Base-by-base conservation (phyloP, 2,113 vertebrate genomes). In the Megaceryle maxima region DNA sequence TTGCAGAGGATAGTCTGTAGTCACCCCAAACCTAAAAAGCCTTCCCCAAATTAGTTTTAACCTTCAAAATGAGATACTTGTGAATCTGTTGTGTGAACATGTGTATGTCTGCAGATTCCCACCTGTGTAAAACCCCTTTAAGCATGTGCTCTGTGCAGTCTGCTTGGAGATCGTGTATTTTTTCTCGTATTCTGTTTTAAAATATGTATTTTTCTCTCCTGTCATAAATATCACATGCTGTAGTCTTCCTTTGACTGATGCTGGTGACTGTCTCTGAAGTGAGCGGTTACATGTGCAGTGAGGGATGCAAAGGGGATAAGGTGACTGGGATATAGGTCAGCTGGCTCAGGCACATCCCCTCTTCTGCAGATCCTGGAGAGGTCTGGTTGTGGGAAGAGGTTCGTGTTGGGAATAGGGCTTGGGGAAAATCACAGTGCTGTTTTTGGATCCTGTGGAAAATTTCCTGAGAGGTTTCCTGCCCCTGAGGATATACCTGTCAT, bases 241-340 rank as follows among this genome's bases (percentile, higher is more conserved):
- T 37, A 7, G 44, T 41, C 25, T 44, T 35, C 25, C 31, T 43
- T 15, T 6, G 44, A 43, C 18, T 2, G 35, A n/a, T 21, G 37
- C 16, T 10, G 6, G 48, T 7, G 50, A 16, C 33, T 25, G 20
- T 18, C 26, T 31, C 21, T 6, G 25, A 80, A 64, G 68, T 1
- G 5, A 70, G 43, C 1, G 2, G 29, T 37, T 43, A 1, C 3
- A 5, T 7, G 33, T 20, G 24, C 0, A 3, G 28, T 0, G 3
- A 51, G 63, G 25, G 31, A 33, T 26, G 21, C 21, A 25, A 50
- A 70, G 18, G 25, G 44, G 20, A 4, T 31, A 60, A n/a, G 28
- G 13, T 16, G 59, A 33, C 0, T 10, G 21, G 21, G 44, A 20
- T 55, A 14, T 10, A 5, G 46, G n/a, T 33, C 64, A 82, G 57